These are phyloP conservation scores for Callipepla californica DNA, from an alignment of 2,113 vertebrate genomes.

Conservation along the genomic window DNA sequence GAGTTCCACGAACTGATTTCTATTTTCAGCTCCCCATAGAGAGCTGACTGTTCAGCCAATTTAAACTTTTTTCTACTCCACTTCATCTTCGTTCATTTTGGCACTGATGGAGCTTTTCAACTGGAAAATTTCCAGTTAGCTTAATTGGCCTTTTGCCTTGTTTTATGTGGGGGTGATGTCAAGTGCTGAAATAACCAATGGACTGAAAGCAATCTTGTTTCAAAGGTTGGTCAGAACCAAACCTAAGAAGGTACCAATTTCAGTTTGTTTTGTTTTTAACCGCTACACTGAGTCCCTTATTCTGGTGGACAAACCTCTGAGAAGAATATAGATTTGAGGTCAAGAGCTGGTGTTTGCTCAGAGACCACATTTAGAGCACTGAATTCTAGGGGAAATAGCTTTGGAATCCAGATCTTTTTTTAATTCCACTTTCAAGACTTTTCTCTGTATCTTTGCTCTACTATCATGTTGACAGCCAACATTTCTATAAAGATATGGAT, in stretches of 20 bases:
- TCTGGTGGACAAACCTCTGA: background rate
- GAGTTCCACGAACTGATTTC: constrained; percentile 53
- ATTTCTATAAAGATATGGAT: constrained; percentile 65
- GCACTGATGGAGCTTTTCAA: constrained; percentile 59
- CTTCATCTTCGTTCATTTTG: constrained; percentile 67
- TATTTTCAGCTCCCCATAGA: constrained; percentile 70
- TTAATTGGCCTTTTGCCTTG: constrained; percentile 69
- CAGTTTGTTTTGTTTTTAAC: constrained; percentile 44
- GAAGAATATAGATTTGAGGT: constrained; percentile 55
- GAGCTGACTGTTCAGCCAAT: constrained; percentile 67
- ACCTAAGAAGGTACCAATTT: constrained; percentile 63
- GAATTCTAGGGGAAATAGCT: constrained; percentile 50
- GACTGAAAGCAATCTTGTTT: constrained; percentile 66
- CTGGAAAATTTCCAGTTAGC: constrained; percentile 63
- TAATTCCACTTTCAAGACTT: constrained; percentile 50
- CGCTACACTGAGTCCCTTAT: constrained; percentile 17
- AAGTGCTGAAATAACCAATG: constrained; percentile 71
- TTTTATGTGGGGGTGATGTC: constrained; percentile 69
- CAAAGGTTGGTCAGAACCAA: constrained; percentile 51
- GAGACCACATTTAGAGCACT: constrained; percentile 50
- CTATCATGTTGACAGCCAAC: background rate
- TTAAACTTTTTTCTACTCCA: constrained; percentile 28
- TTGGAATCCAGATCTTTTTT: constrained; percentile 47
- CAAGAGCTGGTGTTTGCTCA: constrained; percentile 34
- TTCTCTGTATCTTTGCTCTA: background rate